Evolutionary conservation across 1,140 invertebrate genomes (phyloP), one percentile per base, ranked within the genome.

Genomic region (Helicoverpa zea): DNA sequence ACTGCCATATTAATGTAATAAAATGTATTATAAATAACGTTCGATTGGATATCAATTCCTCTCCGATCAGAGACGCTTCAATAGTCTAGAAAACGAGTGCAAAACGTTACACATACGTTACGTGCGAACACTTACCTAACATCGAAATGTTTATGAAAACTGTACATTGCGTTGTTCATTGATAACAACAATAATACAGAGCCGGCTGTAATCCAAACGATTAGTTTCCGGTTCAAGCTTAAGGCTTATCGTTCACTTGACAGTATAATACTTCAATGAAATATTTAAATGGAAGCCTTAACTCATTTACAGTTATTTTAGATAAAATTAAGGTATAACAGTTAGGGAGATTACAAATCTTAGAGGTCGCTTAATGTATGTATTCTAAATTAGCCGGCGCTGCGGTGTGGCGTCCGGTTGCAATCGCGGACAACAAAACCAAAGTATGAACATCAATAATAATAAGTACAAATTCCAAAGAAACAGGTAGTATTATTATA

Each of bases 101-200:
- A 14, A 64, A 43, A 49, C 75, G 49, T 66, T 77, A 43, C 58
- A 59, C 54, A 43, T 30, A 14, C 35, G 43, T 75, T 75, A 75
- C 73, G 58, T 51, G n/a, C 49, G 14, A 58, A 30, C n/a, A 77
- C 72, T 76, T 81, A 76, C 73, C 70, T 80, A 80, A 80, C 63
- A 51, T 51, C 79, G 35, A 68, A 56, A 81, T 81, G 79, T 81
- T 81, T 81, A 81, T 43, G 30, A 81, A 81, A 81, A 75, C 63
- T 51, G 11, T 47, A n/a, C 72, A 59, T 81, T 81, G 43, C 73
- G 79, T 29, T 16, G 59, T n/a, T 68, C 72, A 75, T 81, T 81
- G 79, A 81, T 81, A 81, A 66, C 70, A 66, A 70, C 59, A 68
- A 75, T 81, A 74, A 66, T 56, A 73, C 52, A 2, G 70, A 29